Evolutionary conservation across 2,797 vertebrate species (phyloP), one percentile per base, ranked within the genome.

Genomic region (Neosilurus mollespiculum): DNA sequence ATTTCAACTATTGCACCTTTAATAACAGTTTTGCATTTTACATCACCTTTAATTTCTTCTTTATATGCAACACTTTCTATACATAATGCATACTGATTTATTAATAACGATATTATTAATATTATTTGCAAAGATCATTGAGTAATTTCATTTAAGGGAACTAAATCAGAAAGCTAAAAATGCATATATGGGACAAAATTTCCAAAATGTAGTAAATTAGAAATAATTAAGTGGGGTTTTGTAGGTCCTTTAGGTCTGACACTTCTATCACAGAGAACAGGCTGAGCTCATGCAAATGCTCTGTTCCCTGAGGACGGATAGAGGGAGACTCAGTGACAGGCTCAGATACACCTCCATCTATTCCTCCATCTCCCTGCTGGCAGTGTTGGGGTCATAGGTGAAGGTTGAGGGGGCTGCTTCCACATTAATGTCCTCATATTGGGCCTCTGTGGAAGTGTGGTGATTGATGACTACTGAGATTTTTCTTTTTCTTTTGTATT

Each of bases 381-480:
- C 83, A 85, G 81, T 22, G 26, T 54, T 64, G 70, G 82, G 86
- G 83, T 88, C 88, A 88, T 34, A 71, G 86, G 88, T 88, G 78
- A 88, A 72, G 81, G 83, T 53, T 80, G 81, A 85, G 86, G 86
- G 84, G 83, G 83, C 83, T 85, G 86, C 82, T 84, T 85, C 80
- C 85, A 87, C 86, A 87, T 85, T 86, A 86, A 87, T 81, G 86
- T 80, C 75, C 83, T 87, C 83, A 89, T 86, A 87, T 89, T 85
- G 83, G 80, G 76, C 86, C 85, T 86, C 86, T 87, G 81, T 87
- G 86, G 86, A 79, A 84, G 83, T 82, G 83, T 59, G 81, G 75
- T 88, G 88, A 89, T 89, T 89, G 88, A 89, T 89, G 88, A 86
- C 81, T 34, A 34, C 81, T 72, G 67, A 84, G 82, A 84, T 77